Conservation (phyloP, 1,140 invertebrate species). For the Sarcophaga bullata region DNA sequence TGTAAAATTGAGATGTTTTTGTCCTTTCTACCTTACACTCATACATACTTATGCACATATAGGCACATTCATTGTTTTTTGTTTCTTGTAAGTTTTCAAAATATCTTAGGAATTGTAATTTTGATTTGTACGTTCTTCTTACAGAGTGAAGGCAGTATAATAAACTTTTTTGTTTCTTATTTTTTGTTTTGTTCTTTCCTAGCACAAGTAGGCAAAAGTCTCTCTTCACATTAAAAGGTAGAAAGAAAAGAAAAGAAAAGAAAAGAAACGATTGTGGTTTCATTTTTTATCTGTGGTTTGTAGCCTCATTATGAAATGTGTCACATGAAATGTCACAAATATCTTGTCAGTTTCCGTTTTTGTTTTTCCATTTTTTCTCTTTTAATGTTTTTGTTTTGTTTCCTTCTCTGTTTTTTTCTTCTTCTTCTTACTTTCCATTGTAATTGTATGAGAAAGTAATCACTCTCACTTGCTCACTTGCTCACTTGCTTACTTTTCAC, state of each 20-base stretch:
- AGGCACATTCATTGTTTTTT: too few species aligned
- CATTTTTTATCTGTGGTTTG: background rate
- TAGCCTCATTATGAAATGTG: conserved; percentile 17
- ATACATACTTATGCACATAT: too few species aligned
- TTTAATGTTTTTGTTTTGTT: background rate
- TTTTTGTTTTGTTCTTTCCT: too few species aligned
- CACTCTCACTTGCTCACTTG: background rate
- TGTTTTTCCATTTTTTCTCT: background rate
- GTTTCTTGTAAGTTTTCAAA: background rate
- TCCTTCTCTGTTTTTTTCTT: background rate
- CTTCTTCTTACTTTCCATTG: background rate
- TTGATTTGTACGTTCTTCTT: background rate
- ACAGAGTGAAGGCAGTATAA: too few species aligned
- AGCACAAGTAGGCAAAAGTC: too few species aligned
- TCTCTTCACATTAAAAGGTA: background rate
- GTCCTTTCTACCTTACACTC: too few species aligned
- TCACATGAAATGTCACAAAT: conserved; percentile 19
- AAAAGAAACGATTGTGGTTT: background rate
- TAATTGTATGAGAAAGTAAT: background rate
- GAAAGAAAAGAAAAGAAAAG: background rate
- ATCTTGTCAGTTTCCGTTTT: conserved; percentile 24
- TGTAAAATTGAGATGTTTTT: too few species aligned
- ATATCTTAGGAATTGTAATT: background rate
- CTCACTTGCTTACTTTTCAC: too few species aligned
- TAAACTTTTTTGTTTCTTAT: too few species aligned